These are phyloP conservation scores for Bos taurus DNA, from an alignment of 2,113 vertebrate genomes.

Conservation along the genomic window DNA sequence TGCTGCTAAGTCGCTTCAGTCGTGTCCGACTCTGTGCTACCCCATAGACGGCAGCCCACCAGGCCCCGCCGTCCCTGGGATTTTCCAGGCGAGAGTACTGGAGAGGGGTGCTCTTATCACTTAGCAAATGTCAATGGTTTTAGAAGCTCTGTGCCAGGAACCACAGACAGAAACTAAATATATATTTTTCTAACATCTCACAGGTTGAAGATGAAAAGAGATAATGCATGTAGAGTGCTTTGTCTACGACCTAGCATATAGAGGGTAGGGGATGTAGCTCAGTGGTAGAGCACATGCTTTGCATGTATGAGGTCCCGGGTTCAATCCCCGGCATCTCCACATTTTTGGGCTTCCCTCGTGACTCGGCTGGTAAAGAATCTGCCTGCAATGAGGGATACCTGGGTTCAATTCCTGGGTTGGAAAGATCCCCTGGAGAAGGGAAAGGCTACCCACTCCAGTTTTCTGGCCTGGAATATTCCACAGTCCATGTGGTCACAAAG, in stretches of 20 bases:
- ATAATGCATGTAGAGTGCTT: background rate
- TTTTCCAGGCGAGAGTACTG: no score
- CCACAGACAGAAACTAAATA: background rate
- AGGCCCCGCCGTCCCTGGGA: no score
- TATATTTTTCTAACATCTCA: background rate
- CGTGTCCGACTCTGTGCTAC: no score
- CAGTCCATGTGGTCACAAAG: background rate
- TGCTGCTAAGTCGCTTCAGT: no score
- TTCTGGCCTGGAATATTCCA: background rate
- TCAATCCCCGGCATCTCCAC: background rate
- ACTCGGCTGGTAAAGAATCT: background rate
- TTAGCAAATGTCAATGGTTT: background rate
- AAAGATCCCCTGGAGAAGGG: background rate
- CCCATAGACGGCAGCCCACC: no score
- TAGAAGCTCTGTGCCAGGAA: background rate
- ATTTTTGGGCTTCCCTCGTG: background rate
- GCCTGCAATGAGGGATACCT: background rate
- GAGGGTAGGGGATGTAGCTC: background rate
- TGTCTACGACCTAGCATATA: background rate
- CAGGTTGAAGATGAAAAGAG: background rate
- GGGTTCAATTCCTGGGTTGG: background rate
- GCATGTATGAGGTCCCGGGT: background rate
- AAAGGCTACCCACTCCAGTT: background rate
- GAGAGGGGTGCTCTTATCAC: background rate
- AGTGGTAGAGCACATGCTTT: background rate